Evolutionary conservation across 2,797 vertebrate species (phyloP).

Genomic region (Etheostoma nigrum): DNA sequence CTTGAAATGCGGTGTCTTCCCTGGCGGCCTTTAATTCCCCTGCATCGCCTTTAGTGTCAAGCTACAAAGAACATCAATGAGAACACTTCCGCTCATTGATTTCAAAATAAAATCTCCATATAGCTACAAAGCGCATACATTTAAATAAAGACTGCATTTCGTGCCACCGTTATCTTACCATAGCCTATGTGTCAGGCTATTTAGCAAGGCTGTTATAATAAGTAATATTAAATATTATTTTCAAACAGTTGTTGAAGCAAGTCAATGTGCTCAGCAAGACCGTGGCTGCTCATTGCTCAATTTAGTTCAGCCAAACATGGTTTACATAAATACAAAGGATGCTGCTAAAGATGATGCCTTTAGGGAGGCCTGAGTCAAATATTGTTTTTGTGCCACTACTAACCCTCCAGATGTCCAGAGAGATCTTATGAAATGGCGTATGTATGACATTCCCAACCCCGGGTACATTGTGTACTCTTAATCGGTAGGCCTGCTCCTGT

Average conservation of each 20-base stretch:
- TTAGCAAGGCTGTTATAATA: too few species aligned
- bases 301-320: background rate
- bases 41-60: conserved; percentile 49
- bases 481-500: background rate
- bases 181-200: too few species aligned
- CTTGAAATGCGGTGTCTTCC: conserved; percentile 43
- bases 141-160: too few species aligned
- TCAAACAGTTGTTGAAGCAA: too few species aligned
- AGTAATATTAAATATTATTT: too few species aligned
- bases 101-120: conserved; percentile 52
- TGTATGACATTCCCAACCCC: too few species aligned
- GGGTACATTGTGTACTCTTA: too few species aligned
- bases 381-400: background rate
- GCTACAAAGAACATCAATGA: rapidly evolving
- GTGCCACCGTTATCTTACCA: too few species aligned
- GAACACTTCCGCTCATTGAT: conserved; percentile 13
- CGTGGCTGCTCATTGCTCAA: background rate
- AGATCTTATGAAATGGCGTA: too few species aligned
- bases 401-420: background rate
- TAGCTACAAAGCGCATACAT: too few species aligned
- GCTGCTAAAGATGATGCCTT: background rate
- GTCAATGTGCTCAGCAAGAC: too few species aligned
- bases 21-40: conserved; percentile 69
- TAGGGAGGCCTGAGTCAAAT: background rate
- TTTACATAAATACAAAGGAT: background rate